phyloP scores from a whole-genome alignment of 1,140 invertebrate genomes.

The Aphaenogaster floridana region DNA sequence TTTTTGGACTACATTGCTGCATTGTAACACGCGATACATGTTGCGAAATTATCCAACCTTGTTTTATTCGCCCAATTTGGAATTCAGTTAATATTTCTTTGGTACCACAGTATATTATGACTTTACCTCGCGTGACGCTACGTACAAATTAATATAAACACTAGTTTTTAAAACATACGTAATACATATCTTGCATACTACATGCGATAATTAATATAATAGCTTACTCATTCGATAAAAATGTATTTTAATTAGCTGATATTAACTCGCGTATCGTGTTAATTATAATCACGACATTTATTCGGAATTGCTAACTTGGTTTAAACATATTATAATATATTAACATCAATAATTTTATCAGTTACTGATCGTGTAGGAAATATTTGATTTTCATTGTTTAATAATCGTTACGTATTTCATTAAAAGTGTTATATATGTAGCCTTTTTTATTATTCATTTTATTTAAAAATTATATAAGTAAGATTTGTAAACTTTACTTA shows the following conservation, averaged over 20 bases:
- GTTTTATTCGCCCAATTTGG: constrained; percentile 43
- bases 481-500: not conserved
- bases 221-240: not conserved
- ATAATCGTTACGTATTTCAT: not conserved
- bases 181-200: not conserved
- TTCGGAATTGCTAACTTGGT: not conserved
- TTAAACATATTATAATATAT: not conserved
- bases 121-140: constrained; percentile 35
- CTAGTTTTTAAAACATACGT: constrained; percentile 21
- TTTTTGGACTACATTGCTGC: not conserved
- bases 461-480: not conserved
- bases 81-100: constrained; percentile 10
- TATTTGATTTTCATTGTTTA: not conserved
- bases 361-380: not conserved
- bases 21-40: constrained; percentile 48
- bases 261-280: not conserved
- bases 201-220: not conserved
- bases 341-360: not conserved
- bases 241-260: not conserved
- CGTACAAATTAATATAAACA: constrained; percentile 35
- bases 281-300: not conserved
- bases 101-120: not conserved
- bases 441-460: not conserved
- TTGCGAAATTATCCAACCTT: constrained; percentile 13
- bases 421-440: not conserved